Percentiles rank a stretch among this genome's conserved stretches.
Conservation (phyloP, 2,797 vertebrate genomes). For the Triplophysa yarkandensis region DNA sequence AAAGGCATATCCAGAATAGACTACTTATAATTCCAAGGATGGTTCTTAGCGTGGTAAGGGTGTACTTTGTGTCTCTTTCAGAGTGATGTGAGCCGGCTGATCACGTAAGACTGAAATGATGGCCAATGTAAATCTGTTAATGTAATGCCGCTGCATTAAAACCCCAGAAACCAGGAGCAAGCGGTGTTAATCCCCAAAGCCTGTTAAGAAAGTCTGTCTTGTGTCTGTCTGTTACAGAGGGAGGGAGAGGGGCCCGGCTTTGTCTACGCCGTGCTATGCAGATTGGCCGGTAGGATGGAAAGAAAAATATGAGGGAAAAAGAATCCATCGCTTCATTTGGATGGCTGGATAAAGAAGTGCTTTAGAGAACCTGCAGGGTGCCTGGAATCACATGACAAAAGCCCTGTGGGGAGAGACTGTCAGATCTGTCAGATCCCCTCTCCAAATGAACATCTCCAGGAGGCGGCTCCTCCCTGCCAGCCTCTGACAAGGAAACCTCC, state of each 20-base stretch:
- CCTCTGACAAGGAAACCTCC: slow-evolving; percentile 93
- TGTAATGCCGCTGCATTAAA: slow-evolving; percentile 61
- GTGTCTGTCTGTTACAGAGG: slow-evolving; percentile 50
- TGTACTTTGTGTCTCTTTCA: slow-evolving; percentile 64
- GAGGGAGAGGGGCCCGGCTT: slow-evolving; percentile 73
- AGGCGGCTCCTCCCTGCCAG: slow-evolving; percentile 85
- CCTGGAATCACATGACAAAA: slow-evolving; percentile 84
- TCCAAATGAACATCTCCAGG: slow-evolving; percentile 98
- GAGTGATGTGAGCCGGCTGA: slow-evolving; percentile 73
- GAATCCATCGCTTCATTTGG: slow-evolving; percentile 79
- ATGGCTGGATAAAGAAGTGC: slow-evolving; percentile 78
- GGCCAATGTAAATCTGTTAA: slow-evolving; percentile 68
- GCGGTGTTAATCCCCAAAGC: slow-evolving; percentile 82
- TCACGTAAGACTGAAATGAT: slow-evolving; percentile 70
- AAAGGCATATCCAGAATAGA: slow-evolving; percentile 7
- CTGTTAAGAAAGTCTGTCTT: slow-evolving; percentile 76
- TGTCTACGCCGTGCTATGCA: slow-evolving; percentile 78
- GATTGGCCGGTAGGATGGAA: slow-evolving; percentile 69
- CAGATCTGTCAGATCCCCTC: slow-evolving; percentile 93
- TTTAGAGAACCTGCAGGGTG: slow-evolving; percentile 79
- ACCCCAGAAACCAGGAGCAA: slow-evolving; percentile 76
- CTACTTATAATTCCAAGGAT: slow-evolving; percentile 17
- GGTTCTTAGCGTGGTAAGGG: slow-evolving; percentile 8
- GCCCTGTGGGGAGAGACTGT: slow-evolving; percentile 92
- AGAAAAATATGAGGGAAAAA: slow-evolving; percentile 56